phyloP scores from a whole-genome alignment of 1,140 invertebrate genomes.

The Coelopa frigida region DNA sequence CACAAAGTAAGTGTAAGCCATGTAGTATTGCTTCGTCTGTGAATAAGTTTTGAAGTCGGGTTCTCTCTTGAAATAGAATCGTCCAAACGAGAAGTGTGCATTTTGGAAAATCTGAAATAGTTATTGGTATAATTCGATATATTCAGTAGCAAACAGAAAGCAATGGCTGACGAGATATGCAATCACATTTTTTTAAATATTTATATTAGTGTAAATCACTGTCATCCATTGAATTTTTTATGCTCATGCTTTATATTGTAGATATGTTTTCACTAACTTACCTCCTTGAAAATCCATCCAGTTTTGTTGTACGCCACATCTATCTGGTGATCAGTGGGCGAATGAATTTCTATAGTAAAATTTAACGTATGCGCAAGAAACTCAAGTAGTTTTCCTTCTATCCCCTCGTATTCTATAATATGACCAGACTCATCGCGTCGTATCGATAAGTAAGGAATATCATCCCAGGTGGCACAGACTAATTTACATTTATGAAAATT shows the following conservation, averaged over 20 bases:
- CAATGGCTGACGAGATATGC: too few species aligned
- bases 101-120: background rate
- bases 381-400: slow-evolving; percentile 30
- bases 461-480: slow-evolving; percentile 36
- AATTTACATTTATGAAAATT: slow-evolving; percentile 31
- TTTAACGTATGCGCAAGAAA: slow-evolving; percentile 32
- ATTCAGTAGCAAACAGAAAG: too few species aligned
- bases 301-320: slow-evolving; percentile 9
- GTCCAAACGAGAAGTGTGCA: slow-evolving; percentile 23
- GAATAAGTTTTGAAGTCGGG: too few species aligned
- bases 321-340: slow-evolving; percentile 25
- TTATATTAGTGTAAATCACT: too few species aligned
- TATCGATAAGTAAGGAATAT: slow-evolving; percentile 32
- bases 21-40: slow-evolving; percentile 22
- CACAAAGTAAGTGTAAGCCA: slow-evolving; percentile 30
- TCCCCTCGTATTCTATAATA: slow-evolving; percentile 23
- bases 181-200: too few species aligned
- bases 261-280: too few species aligned
- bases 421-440: background rate
- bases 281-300: slow-evolving; percentile 27
- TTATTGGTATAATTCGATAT: background rate
- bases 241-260: too few species aligned
- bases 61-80: too few species aligned
- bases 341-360: slow-evolving; percentile 27
- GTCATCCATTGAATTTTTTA: too few species aligned